Evolutionary conservation across 2,888 invertebrate species (phyloP).

Genomic region (Drosophila fungiperda): DNA sequence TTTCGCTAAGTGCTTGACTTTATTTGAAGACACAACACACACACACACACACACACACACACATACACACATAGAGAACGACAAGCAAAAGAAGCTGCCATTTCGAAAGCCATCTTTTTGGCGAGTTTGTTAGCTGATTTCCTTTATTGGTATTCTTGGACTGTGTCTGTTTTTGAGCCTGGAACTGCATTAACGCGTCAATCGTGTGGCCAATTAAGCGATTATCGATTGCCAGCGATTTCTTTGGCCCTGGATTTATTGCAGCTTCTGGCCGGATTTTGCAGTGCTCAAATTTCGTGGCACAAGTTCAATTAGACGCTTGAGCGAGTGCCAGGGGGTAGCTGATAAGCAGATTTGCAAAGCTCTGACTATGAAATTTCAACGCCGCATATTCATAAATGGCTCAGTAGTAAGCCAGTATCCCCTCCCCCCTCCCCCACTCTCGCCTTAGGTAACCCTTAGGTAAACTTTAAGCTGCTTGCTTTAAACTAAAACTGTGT

Average conservation of each 20-base stretch:
- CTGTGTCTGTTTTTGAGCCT: not conserved
- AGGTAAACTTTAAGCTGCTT: slow-evolving; percentile 46
- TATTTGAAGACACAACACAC: slow-evolving; percentile 4
- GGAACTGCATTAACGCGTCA: slow-evolving; percentile 51
- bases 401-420: slow-evolving; percentile 40
- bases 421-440: not conserved
- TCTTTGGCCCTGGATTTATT: not conserved
- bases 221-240: slow-evolving; percentile 58
- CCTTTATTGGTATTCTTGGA: not conserved
- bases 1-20: not conserved
- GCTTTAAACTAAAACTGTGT: slow-evolving; percentile 63
- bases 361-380: slow-evolving; percentile 69
- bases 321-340: slow-evolving; percentile 42
- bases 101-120: slow-evolving; percentile 24
- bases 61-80: not conserved
- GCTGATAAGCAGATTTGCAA: slow-evolving; percentile 55
- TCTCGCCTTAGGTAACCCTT: slow-evolving; percentile 3
- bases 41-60: not conserved
- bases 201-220: slow-evolving; percentile 66
- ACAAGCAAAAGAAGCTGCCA: slow-evolving; percentile 24
- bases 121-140: slow-evolving; percentile 26
- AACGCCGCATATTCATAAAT: slow-evolving; percentile 64
- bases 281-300: slow-evolving; percentile 19
- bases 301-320: slow-evolving; percentile 67
- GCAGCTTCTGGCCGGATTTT: slow-evolving; percentile 8